These are phyloP conservation scores for Ianthella basta DNA, from an alignment of 37 sponge, comb jelly and placozoan species.

Conservation along the genomic window DNA sequence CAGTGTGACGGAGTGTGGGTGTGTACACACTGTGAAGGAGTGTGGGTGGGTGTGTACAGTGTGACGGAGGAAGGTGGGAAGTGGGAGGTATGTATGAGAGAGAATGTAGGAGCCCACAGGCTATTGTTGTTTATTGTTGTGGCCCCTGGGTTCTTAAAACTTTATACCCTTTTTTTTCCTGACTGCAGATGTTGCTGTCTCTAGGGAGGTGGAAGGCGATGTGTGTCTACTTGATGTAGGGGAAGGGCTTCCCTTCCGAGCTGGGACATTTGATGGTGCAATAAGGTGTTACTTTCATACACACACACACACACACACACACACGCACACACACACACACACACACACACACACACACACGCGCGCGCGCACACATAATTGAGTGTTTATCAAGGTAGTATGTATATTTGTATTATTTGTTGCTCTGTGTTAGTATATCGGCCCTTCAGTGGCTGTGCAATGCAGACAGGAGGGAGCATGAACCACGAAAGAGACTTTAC, in stretches of 20 bases:
- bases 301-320: neutral
- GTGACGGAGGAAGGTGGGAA: neutral
- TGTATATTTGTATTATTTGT: neutral
- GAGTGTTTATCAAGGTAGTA: neutral
- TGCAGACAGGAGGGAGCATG: conserved; percentile 92
- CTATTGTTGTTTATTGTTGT: neutral
- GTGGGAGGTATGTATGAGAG: conserved; percentile 49
- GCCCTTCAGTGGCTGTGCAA: conserved; percentile 99
- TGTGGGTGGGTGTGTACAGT: no score
- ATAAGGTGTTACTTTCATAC: conserved; percentile 65
- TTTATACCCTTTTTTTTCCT: neutral
- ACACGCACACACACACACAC: neutral
- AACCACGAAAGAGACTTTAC: conserved; percentile 83
- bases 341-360: no score
- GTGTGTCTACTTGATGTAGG: conserved; percentile 94
- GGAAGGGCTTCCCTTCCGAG: conserved; percentile 92
- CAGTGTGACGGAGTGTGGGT: no score
- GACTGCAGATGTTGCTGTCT: conserved; percentile 83
- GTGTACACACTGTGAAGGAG: no score
- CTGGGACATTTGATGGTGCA: conserved; percentile 97
- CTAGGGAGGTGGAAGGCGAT: conserved; percentile 96
- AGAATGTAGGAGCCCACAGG: conserved; percentile 53
- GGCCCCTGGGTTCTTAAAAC: neutral
- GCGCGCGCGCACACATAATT: neutral
- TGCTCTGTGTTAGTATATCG: conserved; percentile 71